Conservation (phyloP, 2,888 invertebrate species). For the Allygus modestus region DNA sequence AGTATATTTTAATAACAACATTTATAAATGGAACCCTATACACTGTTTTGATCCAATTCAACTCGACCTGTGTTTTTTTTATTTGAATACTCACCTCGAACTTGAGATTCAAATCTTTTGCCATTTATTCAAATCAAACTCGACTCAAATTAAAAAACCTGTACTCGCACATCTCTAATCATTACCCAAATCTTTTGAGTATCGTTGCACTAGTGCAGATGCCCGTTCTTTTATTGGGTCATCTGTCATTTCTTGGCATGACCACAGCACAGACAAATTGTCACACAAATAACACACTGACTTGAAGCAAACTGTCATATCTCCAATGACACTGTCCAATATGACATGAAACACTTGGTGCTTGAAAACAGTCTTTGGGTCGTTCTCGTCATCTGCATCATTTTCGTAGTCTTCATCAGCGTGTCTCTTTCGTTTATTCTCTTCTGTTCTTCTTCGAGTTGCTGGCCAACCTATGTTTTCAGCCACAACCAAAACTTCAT, state of each 20-base stretch:
- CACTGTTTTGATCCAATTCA: no score
- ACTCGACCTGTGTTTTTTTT: no score
- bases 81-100: no score
- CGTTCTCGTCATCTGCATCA: not conserved
- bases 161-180: no score
- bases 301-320: slow-evolving; percentile 23
- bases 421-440: slow-evolving; percentile 23
- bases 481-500: slow-evolving; percentile 40
- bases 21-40: no score
- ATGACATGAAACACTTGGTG: slow-evolving; percentile 46
- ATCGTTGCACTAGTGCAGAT: slow-evolving; percentile 10
- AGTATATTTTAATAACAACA: no score
- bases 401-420: slow-evolving; percentile 34
- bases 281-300: not conserved
- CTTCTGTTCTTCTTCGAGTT: slow-evolving; percentile 37
- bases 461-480: slow-evolving; percentile 57
- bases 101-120: no score
- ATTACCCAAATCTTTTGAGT: slow-evolving; percentile 21
- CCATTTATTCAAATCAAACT: no score
- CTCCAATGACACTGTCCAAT: slow-evolving; percentile 49
- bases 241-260: slow-evolving; percentile 13
- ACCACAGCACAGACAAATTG: slow-evolving; percentile 38
- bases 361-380: slow-evolving; percentile 13
- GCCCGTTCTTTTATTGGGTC: not conserved
- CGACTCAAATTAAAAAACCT: no score